Conservation (phyloP, 2,797 vertebrate species). For the Microctenopoma lineatum region DNA sequence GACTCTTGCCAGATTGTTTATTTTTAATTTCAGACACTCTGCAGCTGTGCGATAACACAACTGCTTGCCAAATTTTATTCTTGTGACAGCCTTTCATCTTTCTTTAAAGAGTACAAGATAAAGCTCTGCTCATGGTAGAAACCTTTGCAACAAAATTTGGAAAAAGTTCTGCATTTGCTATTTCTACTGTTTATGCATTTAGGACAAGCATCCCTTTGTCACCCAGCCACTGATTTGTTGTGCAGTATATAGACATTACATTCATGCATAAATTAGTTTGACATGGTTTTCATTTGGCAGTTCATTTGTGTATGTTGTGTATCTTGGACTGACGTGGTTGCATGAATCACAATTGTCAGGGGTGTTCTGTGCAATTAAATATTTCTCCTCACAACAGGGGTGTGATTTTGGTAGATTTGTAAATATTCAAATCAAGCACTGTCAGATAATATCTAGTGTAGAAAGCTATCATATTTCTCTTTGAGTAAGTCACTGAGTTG, state of each 20-base stretch:
- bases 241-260: background rate
- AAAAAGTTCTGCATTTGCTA: constrained; percentile 4
- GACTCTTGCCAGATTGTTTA: constrained; percentile 37
- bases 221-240: too few relatives aligned
- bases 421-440: background rate
- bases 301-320: constrained; percentile 5
- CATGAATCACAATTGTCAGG: background rate
- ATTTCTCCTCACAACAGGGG: background rate
- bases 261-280: background rate
- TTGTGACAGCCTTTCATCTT: constrained; percentile 49
- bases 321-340: constrained; percentile 3
- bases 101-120: constrained; percentile 30
- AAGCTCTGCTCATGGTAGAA: constrained; percentile 16
- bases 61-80: constrained; percentile 41
- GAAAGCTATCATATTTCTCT: background rate
- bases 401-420: constrained; percentile 2
- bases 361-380: constrained; percentile 1
- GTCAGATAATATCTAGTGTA: background rate
- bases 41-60: constrained; percentile 52
- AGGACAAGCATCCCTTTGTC: background rate
- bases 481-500: background rate
- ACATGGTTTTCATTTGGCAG: background rate
- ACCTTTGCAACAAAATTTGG: constrained; percentile 6
- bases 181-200: constrained; percentile 14
- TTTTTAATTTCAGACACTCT: constrained; percentile 55